Evolutionary conservation across 1,140 invertebrate species (phyloP), one percentile per base, ranked within the genome.

Genomic region (Orius insidiosus): DNA sequence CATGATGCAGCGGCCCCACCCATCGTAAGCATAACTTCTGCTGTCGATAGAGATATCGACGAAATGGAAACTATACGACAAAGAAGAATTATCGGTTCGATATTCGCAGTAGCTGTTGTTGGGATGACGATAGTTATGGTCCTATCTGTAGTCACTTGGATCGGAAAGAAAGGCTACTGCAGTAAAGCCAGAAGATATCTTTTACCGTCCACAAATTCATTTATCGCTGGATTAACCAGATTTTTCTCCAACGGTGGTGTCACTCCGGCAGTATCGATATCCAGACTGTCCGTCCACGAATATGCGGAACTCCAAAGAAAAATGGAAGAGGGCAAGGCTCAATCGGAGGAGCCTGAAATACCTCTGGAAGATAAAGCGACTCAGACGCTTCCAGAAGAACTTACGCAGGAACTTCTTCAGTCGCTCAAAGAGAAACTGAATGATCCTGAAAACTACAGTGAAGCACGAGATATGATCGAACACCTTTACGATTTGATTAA

Each of bases 401-500:
- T 83, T 24, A 81, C 78, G 0, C 71, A 76, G 49, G 80, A 84
- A 49, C 68, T 83, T 13, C 60, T 85, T 37, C 72, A 72, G 53
- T 71, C 72, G 45, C 63, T 85, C 2, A 66, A 74, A 44, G 72
- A 78, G 44, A 74, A 73, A 53, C 57, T 83, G 2, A 75, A 80
- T 48, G 75, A 78, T 56, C 80, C 80, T 0, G 70, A 76, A 36
- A 75, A 77, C 46, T 80, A 79, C 52, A 70, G 74, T 35, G 75
- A 81, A 54, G 79, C 80, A 1, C 66, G 75, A 15, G 76, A 80
- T 60, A 79, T 79, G 66, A 83, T 83, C 42, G 79, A 83, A 55
- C 75, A 80, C 49, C 60, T 84, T 2, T 84, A 84, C 53, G 79
- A 82, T 58, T 65, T 80, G 16, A 81, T 82, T 38, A 80, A 81